Conservation (phyloP, 2,113 vertebrate genomes). For the Scatophagus argus region DNA sequence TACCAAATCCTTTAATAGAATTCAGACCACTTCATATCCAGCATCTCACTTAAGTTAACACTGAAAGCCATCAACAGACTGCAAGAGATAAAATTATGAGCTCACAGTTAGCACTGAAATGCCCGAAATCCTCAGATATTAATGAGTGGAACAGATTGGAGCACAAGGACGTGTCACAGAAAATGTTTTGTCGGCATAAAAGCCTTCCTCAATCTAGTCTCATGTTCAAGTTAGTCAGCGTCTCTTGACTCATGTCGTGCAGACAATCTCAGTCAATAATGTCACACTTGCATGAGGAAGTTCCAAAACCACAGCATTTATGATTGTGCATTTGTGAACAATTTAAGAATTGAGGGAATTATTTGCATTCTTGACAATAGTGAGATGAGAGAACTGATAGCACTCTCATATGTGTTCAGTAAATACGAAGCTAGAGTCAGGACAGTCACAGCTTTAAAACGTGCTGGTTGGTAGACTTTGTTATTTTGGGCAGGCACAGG, state of each 20-base stretch:
- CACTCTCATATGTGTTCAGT: background rate
- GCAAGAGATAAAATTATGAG: conserved; percentile 6
- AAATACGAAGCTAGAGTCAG: background rate
- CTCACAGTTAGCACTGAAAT: background rate
- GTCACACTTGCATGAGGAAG: conserved; percentile 48
- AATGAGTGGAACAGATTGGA: background rate
- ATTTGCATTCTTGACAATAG: background rate
- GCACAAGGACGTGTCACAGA: conserved; percentile 6
- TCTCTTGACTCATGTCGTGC: conserved; percentile 36
- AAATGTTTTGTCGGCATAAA: conserved; percentile 1
- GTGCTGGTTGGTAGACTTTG: background rate
- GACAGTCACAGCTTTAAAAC: background rate
- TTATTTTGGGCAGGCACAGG: background rate
- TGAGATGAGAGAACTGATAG: background rate
- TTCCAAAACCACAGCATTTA: background rate
- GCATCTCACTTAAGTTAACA: conserved; percentile 3
- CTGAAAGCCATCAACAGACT: background rate
- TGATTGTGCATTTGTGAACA: too few relatives aligned
- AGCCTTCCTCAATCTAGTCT: conserved; percentile 56
- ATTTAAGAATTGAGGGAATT: background rate
- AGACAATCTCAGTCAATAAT: conserved; percentile 13
- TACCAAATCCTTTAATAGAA: background rate
- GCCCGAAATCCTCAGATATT: conserved; percentile 7
- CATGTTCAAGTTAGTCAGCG: conserved; percentile 37
- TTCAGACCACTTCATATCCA: background rate